phyloP scores from a whole-genome alignment of 1,140 invertebrate species.

The Tyrophagus putrescentiae region DNA sequence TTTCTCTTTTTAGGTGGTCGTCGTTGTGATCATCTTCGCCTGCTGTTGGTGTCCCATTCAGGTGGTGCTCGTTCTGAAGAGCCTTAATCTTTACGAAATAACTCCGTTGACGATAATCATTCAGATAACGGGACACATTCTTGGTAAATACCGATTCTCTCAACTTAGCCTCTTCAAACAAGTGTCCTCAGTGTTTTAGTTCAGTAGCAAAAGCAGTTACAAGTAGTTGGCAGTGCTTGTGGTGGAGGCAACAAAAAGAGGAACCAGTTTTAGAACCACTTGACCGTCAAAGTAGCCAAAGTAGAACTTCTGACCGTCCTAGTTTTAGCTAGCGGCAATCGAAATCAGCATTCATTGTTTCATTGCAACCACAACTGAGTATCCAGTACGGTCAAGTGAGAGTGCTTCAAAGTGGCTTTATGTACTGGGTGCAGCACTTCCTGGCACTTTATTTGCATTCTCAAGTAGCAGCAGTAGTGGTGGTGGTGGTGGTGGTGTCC shows the following conservation, averaged over 20 bases:
- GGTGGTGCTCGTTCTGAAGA: constrained; percentile 63
- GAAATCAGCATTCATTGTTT: too few relatives aligned
- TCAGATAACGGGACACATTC: constrained; percentile 67
- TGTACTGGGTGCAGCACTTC: too few relatives aligned
- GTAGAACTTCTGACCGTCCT: not conserved
- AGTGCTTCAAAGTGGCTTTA: too few relatives aligned
- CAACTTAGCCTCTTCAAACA: not conserved
- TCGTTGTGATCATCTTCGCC: constrained; percentile 85
- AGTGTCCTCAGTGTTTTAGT: not conserved
- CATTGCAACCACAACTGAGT: too few relatives aligned
- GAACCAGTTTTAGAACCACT: not conserved
- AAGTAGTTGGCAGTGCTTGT: not conserved
- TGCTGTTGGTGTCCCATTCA: constrained; percentile 89
- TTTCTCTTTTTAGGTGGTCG: too few relatives aligned
- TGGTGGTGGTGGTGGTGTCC: too few relatives aligned
- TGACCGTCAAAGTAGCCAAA: not conserved
- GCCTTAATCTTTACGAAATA: constrained; percentile 50
- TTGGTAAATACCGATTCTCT: constrained; percentile 40
- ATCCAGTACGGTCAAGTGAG: too few relatives aligned
- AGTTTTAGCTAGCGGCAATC: too few relatives aligned
- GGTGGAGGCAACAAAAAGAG: not conserved
- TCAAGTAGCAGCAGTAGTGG: too few relatives aligned
- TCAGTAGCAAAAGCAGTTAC: not conserved
- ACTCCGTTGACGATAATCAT: constrained; percentile 48
- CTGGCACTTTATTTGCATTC: too few relatives aligned